Percentiles rank a stretch among this genome's conserved stretches.
phyloP scores from a whole-genome alignment of 1,140 invertebrate species.

The Cryptotermes secundus region DNA sequence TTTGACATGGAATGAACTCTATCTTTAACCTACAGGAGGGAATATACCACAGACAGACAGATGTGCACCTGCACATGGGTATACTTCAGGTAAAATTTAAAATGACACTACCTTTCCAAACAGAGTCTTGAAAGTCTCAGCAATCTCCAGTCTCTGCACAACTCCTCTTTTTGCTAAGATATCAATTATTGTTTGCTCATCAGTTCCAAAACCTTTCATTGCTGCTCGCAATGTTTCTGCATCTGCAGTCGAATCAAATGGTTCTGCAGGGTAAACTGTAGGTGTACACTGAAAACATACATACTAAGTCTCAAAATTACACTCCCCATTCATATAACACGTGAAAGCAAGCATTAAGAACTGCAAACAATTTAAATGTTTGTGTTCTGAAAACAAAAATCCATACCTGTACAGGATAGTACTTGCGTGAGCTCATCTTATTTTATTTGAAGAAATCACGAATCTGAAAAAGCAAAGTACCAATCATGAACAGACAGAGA shows the following conservation, averaged over 20 bases:
- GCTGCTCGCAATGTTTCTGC: conserved; percentile 74
- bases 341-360: neutral
- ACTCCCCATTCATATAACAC: neutral
- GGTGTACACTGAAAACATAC: conserved; percentile 56
- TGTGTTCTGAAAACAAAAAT: neutral
- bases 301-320: no score
- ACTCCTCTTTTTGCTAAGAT: conserved; percentile 69
- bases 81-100: no score
- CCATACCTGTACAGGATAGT: conserved; percentile 21
- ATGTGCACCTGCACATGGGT: no score
- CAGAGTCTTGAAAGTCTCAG: conserved; percentile 74
- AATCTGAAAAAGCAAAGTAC: neutral
- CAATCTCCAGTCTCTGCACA: conserved; percentile 71
- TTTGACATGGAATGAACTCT: no score
- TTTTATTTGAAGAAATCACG: neutral
- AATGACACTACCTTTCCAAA: conserved; percentile 68
- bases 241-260: conserved; percentile 72
- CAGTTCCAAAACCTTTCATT: conserved; percentile 81
- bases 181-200: conserved; percentile 79
- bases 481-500: neutral
- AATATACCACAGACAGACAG: no score
- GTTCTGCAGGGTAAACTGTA: conserved; percentile 63
- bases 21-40: no score
- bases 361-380: neutral
- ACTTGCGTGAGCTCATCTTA: conserved; percentile 20